Evolutionary conservation across 2,797 vertebrate species (phyloP).

Genomic region (Typhlichthys subterraneus): DNA sequence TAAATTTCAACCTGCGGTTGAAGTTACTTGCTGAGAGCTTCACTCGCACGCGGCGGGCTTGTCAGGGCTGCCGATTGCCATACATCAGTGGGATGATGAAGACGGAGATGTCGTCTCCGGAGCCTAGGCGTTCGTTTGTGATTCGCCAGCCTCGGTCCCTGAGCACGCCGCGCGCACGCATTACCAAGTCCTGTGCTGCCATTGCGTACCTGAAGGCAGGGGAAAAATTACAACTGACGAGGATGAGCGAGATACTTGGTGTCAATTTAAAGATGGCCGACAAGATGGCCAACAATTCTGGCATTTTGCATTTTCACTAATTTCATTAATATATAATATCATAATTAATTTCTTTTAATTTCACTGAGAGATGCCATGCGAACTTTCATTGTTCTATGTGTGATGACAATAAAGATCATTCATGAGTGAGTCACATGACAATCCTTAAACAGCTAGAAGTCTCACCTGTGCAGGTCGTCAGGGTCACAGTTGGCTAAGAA

Average conservation of each 20-base stretch:
- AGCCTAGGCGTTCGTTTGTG: constrained; percentile 92
- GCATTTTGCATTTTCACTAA: no score
- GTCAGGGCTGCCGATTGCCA: constrained; percentile 85
- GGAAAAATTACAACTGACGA: background rate
- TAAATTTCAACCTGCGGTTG: no score
- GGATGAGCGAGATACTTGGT: no score
- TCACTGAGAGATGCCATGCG: no score
- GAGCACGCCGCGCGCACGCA: constrained; percentile 92
- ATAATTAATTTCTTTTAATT: no score
- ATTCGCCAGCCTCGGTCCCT: constrained; percentile 97
- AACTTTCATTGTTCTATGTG: no score
- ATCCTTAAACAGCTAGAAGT: no score
- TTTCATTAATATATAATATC: no score
- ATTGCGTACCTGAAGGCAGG: constrained; percentile 86
- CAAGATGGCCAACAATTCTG: no score
- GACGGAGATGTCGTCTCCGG: constrained; percentile 95
- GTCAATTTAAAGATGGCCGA: no score
- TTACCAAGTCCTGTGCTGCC: constrained; percentile 96
- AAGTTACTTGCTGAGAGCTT: background rate
- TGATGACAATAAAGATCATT: no score
- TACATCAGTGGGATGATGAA: constrained; percentile 95
- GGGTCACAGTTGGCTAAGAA: constrained; percentile 96
- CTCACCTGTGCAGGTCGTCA: constrained; percentile 92
- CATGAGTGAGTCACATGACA: no score
- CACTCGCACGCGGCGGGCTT: background rate